Evolutionary conservation across 2,888 invertebrate species (phyloP).

Genomic region (Endotricha flammealis): DNA sequence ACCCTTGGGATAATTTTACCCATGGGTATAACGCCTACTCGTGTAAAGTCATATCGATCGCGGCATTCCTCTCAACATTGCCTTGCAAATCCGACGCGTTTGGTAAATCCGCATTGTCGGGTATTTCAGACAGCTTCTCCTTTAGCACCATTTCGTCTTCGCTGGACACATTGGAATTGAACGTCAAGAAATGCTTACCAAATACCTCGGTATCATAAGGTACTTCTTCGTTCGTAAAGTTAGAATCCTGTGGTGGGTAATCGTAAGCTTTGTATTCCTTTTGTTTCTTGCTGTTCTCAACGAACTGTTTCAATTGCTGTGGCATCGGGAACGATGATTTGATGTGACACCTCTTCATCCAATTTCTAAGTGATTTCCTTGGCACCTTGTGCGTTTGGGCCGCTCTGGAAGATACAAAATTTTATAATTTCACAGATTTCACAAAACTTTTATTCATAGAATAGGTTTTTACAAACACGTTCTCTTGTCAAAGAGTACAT

Average conservation of each 20-base stretch:
- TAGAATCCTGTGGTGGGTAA: constrained; percentile 25
- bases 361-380: constrained; percentile 78
- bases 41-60: constrained; percentile 56
- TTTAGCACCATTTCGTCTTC: constrained; percentile 44
- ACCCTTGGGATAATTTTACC: no score
- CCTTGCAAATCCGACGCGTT: no score
- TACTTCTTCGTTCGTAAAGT: constrained; percentile 39
- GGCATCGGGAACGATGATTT: constrained; percentile 80
- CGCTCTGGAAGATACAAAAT: constrained; percentile 58
- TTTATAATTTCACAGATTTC: constrained; percentile 2
- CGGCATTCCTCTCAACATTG: constrained; percentile 39
- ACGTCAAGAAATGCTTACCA: constrained; percentile 63
- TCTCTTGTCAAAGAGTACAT: no score
- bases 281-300: constrained; percentile 72
- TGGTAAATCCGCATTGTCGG: constrained; percentile 25
- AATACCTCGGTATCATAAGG: constrained; percentile 47
- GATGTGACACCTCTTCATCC: constrained; percentile 81
- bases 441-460: no score
- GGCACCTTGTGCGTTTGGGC: constrained; percentile 80
- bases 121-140: constrained; percentile 26
- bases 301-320: constrained; percentile 75
- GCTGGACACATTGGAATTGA: constrained; percentile 43
- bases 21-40: no score
- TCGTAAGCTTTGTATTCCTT: constrained; percentile 53
- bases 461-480: no score